phyloP scores from a whole-genome alignment of 2,888 invertebrate species.

The Bombylius major region DNA sequence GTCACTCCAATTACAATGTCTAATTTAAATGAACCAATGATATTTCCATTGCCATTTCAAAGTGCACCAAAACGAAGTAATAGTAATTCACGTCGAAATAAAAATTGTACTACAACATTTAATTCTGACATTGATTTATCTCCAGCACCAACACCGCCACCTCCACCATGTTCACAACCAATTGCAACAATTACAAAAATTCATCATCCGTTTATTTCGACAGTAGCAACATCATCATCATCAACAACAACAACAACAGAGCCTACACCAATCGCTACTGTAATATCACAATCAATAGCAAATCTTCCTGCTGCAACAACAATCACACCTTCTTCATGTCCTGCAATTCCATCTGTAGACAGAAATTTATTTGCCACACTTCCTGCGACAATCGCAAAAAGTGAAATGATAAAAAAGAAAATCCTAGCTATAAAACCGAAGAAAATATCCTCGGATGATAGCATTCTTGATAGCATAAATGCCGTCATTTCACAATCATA shows the following conservation, averaged over 20 bases:
- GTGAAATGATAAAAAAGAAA: conserved; percentile 4
- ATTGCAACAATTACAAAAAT: background rate
- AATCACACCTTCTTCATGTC: too few relatives aligned
- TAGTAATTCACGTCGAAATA: background rate
- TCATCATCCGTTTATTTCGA: background rate
- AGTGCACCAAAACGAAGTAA: background rate
- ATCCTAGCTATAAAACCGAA: background rate
- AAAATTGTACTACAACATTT: background rate
- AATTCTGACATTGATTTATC: too few relatives aligned
- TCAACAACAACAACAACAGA: too few relatives aligned
- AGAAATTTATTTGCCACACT: too few relatives aligned
- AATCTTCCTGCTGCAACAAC: background rate
- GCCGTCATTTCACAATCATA: background rate
- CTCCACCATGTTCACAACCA: background rate
- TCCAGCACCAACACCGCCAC: background rate
- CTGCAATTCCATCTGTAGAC: too few relatives aligned
- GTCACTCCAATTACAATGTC: background rate
- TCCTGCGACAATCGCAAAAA: conserved; percentile 1
- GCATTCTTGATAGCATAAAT: background rate
- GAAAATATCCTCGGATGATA: background rate
- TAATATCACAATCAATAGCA: background rate
- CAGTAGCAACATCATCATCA: too few relatives aligned
- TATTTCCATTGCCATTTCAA: background rate
- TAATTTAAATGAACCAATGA: background rate
- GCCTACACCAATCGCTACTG: background rate